A percentile compares a stretch with the other conserved stretches of the same genome.
phyloP scores from a whole-genome alignment of 2,797 vertebrate species.

The Ambastaia sidthimunki region DNA sequence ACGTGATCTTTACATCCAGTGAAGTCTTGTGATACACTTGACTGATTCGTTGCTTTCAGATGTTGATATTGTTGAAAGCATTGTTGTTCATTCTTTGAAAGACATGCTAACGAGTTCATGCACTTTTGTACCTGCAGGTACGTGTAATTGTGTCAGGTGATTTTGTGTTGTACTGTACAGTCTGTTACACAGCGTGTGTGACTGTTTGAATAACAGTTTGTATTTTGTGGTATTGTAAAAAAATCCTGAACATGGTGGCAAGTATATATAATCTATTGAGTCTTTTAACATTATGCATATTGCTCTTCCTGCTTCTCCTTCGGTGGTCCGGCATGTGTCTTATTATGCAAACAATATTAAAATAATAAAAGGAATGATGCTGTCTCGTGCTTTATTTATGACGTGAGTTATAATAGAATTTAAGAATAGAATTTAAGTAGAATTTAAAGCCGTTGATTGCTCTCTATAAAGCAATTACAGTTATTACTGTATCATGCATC shows the following conservation, averaged over 20 bases:
- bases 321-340: conserved; percentile 29
- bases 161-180: conserved; percentile 46
- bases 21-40: conserved; percentile 63
- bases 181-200: conserved; percentile 28
- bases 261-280: background rate
- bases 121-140: conserved; percentile 55
- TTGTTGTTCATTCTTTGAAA: conserved; percentile 43
- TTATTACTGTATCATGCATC: background rate
- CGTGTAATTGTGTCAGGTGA: conserved; percentile 46
- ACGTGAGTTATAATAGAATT: background rate
- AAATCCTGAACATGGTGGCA: conserved; percentile 12
- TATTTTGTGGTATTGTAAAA: conserved; percentile 24
- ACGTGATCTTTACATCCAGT: conserved; percentile 28
- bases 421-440: no score
- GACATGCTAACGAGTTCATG: conserved; percentile 44
- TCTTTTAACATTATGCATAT: conserved; percentile 3
- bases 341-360: conserved; percentile 28
- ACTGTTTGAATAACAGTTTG: conserved; percentile 10
- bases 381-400: background rate
- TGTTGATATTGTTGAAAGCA: conserved; percentile 26
- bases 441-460: no score
- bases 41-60: conserved; percentile 76
- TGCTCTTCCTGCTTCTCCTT: conserved; percentile 20
- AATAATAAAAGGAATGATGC: background rate
- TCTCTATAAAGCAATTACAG: background rate